Percentiles rank a stretch among this genome's conserved stretches.
Evolutionary conservation across 1,140 invertebrate species (phyloP).

Genomic region (Cryptotermes secundus): DNA sequence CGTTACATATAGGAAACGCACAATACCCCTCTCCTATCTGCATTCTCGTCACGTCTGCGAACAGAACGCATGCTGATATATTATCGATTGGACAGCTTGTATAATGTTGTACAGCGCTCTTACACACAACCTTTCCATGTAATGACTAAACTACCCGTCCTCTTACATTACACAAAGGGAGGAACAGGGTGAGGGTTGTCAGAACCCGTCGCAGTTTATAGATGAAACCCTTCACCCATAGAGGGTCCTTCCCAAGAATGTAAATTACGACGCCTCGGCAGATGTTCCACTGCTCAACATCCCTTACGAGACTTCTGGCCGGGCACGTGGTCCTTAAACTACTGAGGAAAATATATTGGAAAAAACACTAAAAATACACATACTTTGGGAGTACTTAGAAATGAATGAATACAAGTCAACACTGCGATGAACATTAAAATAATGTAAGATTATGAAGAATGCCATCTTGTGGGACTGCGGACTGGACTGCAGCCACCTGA

Average conservation of each 20-base stretch:
- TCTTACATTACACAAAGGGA: neutral
- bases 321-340: neutral
- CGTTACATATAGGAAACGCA: too few species aligned
- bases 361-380: neutral
- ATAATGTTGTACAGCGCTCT: conserved; percentile 4
- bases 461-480: too few species aligned
- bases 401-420: too few species aligned
- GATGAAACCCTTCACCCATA: neutral
- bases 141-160: conserved; percentile 13
- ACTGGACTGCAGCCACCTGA: too few species aligned
- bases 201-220: neutral
- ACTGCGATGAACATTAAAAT: too few species aligned
- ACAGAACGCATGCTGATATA: neutral
- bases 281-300: neutral
- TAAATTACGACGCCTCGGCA: neutral
- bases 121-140: neutral
- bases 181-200: neutral
- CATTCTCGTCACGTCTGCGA: neutral
- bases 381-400: too few species aligned
- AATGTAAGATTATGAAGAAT: too few species aligned
- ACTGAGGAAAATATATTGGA: neutral
- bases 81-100: conserved; percentile 6
- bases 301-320: neutral
- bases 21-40: neutral
- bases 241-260: neutral